Evolutionary conservation across 2,113 vertebrate genomes (phyloP).

Genomic region (Platichthys flesus): DNA sequence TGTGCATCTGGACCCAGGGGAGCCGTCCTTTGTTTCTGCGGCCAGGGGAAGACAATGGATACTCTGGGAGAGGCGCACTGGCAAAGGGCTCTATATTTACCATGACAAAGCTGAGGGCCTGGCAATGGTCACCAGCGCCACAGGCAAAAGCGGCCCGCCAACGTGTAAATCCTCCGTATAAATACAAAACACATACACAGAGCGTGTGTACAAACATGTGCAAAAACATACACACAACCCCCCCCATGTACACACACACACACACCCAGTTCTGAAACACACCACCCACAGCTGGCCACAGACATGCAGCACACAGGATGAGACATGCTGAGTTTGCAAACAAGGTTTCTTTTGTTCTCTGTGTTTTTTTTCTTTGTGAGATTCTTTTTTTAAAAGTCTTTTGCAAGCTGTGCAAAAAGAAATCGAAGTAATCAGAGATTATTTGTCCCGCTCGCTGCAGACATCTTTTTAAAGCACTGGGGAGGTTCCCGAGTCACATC

Average conservation of each 20-base stretch:
- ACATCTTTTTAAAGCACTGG: neutral
- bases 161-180: constrained; percentile 53
- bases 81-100: constrained; percentile 65
- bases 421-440: neutral
- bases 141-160: constrained; percentile 46
- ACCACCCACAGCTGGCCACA: constrained; percentile 58
- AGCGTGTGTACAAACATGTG: constrained; percentile 22
- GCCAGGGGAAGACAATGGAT: constrained; percentile 57
- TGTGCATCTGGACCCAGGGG: constrained; percentile 60
- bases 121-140: constrained; percentile 56
- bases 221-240: neutral
- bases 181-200: constrained; percentile 14
- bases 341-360: constrained; percentile 36
- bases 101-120: constrained; percentile 74
- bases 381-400: constrained; percentile 29
- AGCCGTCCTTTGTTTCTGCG: constrained; percentile 48
- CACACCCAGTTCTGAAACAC: constrained; percentile 2
- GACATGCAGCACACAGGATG: constrained; percentile 49
- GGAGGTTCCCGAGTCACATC: neutral
- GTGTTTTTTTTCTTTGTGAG: constrained; percentile 25
- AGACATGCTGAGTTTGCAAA: constrained; percentile 41
- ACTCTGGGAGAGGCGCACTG: constrained; percentile 44
- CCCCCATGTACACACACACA: no score
- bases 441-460: neutral
- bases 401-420: constrained; percentile 24